Conservation (phyloP, 1,140 invertebrate genomes). For the Drosophila lowei region DNA sequence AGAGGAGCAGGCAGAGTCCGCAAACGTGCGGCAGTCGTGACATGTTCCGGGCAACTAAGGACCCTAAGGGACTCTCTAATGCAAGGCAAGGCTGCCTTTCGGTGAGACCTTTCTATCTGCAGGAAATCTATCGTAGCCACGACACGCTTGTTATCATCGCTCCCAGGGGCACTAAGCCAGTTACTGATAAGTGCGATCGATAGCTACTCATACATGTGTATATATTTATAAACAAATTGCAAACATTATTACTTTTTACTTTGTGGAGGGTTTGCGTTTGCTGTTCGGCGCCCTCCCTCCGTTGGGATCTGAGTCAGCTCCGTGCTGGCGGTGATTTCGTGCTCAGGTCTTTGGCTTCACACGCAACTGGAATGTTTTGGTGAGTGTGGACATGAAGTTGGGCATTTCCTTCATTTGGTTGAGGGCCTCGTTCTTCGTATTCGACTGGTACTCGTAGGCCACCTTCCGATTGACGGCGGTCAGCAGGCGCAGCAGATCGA, state of each 20-base stretch:
- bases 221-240: slow-evolving; percentile 62
- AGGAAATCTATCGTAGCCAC: not conserved
- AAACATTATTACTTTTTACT: slow-evolving; percentile 57
- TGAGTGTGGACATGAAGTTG: slow-evolving; percentile 88
- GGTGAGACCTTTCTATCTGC: slow-evolving; percentile 1
- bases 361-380: slow-evolving; percentile 84
- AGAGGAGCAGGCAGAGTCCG: slow-evolving; percentile 54
- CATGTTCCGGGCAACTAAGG: slow-evolving; percentile 56
- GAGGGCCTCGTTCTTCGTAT: slow-evolving; percentile 85
- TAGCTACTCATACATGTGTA: slow-evolving; percentile 24
- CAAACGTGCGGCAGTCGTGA: slow-evolving; percentile 57
- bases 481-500: slow-evolving; percentile 87
- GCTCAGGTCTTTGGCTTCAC: slow-evolving; percentile 58
- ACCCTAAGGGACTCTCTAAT: not conserved
- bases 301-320: not conserved
- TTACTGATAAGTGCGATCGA: slow-evolving; percentile 68
- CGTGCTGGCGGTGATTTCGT: slow-evolving; percentile 8
- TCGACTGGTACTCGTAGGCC: slow-evolving; percentile 87
- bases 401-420: slow-evolving; percentile 89
- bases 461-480: slow-evolving; percentile 87
- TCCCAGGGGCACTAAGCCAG: slow-evolving; percentile 61
- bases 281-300: slow-evolving; percentile 31
- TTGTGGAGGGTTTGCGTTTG: slow-evolving; percentile 26
- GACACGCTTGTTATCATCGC: slow-evolving; percentile 58
- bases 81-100: slow-evolving; percentile 4